Conservation (phyloP, 1,140 invertebrate genomes). For the Caenorhabditis latens region DNA sequence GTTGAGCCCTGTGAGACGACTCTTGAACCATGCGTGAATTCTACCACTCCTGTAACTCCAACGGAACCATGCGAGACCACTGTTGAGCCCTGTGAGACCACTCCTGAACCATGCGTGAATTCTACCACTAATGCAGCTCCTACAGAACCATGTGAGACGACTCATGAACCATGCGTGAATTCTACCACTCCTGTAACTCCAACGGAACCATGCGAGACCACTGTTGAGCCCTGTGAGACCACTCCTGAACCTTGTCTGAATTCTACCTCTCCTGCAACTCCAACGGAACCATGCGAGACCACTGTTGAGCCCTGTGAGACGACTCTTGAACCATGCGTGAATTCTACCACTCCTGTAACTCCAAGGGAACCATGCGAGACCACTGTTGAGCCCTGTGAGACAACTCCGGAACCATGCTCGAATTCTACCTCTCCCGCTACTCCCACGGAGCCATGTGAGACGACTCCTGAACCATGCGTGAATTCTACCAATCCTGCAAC, state of each 20-base stretch:
- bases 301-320: neutral
- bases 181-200: neutral
- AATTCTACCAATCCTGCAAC: neutral
- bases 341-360: too few relatives aligned
- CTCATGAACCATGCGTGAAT: neutral
- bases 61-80: neutral
- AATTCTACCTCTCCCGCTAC: too few relatives aligned
- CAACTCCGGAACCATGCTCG: too few relatives aligned
- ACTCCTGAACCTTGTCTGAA: neutral
- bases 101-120: too few relatives aligned
- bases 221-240: neutral
- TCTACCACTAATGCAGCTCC: too few relatives aligned
- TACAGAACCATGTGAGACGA: neutral
- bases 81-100: neutral
- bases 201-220: neutral
- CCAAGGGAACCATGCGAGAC: too few relatives aligned
- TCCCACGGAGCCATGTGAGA: neutral
- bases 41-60: neutral
- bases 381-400: too few relatives aligned
- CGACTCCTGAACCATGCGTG: neutral
- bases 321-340: too few relatives aligned
- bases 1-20: neutral
- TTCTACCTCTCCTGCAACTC: neutral
- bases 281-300: neutral
- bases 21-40: neutral